Conservation (phyloP, 2,797 vertebrate genomes). For the Nannoperca australis region DNA sequence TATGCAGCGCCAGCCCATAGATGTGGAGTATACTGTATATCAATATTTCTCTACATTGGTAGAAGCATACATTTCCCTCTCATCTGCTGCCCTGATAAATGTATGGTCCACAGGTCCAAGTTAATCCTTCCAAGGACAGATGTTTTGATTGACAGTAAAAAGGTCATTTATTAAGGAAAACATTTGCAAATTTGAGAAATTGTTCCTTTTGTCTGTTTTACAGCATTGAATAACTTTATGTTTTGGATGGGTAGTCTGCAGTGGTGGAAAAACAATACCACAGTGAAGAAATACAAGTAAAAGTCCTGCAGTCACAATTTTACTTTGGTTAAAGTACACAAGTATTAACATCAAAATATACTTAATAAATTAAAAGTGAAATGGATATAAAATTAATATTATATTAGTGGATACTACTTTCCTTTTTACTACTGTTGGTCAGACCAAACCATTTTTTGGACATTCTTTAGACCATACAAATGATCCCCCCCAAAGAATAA, state of each 20-base stretch:
- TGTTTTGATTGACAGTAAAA: slow-evolving; percentile 30
- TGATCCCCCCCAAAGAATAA: background rate
- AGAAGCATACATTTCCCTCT: background rate
- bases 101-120: slow-evolving; percentile 27
- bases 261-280: background rate
- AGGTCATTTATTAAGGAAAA: background rate
- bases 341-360: background rate
- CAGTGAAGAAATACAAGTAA: no score
- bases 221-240: background rate
- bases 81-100: slow-evolving; percentile 22
- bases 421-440: background rate
- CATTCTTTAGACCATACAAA: background rate
- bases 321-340: background rate
- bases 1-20: background rate
- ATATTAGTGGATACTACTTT: background rate
- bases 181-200: background rate
- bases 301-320: no score
- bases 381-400: no score
- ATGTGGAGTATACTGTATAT: slow-evolving; percentile 13
- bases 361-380: no score
- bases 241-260: background rate
- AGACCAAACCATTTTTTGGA: background rate
- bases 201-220: background rate
- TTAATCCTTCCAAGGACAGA: slow-evolving; percentile 30
- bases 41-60: slow-evolving; percentile 15